Base-by-base conservation (phyloP, 2,888 invertebrate species). In the Amphiduros pacificus region DNA sequence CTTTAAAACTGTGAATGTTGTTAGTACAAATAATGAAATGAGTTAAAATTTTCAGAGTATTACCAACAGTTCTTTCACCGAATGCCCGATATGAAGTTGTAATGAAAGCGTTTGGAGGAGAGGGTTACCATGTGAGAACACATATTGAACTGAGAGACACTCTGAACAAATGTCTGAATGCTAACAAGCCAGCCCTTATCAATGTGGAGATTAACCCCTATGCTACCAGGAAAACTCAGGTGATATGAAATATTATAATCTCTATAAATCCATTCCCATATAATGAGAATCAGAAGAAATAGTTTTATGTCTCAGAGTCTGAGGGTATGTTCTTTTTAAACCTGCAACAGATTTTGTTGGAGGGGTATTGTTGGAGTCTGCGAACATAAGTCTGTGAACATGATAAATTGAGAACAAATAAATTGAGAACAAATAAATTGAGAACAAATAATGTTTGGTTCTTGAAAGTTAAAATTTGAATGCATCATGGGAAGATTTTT, bases 161-260 rank as follows among this genome's bases (percentile, higher is more conserved):
- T 1, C 70, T 96, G 1, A 86, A 85, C 67, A 85, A 87, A 66
- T 87, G 91, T 2, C 83, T 93, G 50, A 82, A 87, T 80, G 82
- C 90, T 32, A 88, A 84, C 1, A 88, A 85, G 1, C 94, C 95
- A 0, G 90, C 90, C 65, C 88, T 97, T 70, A 92, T 97, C 71
- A 97, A 97, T 80, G 89, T 95, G 27, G 88, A 92, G 75, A 97
- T 97, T 60, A 89, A 88, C 80, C 92, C 95, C 2, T 87, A 89
- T 66, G 91, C 96, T 17, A 92, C 91, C 79, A 88, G 96, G 68
- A 96, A 95, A 83, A 89, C 91, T 41, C 97, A 97, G 84, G 82
- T 81, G 67, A 55, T 49, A 27, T 14, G 26, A 6, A 41, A 26
- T 3, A 2, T 29, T 9, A 17, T 54, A 6, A 5, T 36, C 5